These are phyloP conservation scores for Dromococcyx pavoninus DNA, from an alignment of 2,797 vertebrate species.

Conservation along the genomic window DNA sequence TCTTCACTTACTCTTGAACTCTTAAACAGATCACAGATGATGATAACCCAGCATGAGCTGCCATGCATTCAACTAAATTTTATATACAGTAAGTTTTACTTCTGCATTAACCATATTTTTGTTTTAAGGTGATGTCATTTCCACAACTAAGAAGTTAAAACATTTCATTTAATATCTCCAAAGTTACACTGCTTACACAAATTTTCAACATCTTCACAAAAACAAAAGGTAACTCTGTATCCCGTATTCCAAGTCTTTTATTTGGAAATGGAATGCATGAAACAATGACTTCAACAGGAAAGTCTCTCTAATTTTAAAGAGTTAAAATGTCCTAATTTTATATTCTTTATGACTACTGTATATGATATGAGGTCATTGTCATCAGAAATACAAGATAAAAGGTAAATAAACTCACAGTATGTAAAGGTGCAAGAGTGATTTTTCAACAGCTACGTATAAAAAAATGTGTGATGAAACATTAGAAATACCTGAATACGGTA, in stretches of 20 bases:
- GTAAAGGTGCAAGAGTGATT: not conserved
- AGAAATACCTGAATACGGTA: not conserved
- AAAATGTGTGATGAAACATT: not conserved
- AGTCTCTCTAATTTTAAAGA: not conserved
- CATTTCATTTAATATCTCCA: not conserved
- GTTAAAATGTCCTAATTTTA: not conserved
- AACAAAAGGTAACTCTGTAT: not conserved
- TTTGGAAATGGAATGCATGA: constrained; percentile 42
- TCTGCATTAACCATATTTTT: not conserved
- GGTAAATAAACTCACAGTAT: not conserved
- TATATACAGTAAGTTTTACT: not conserved
- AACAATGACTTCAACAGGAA: constrained; percentile 29
- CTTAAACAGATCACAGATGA: not conserved
- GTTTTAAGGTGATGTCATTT: not conserved
- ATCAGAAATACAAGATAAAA: constrained; percentile 3
- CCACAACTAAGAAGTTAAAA: not conserved
- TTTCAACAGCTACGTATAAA: constrained; percentile 15
- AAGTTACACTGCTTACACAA: not conserved
- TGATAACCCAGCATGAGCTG: not conserved
- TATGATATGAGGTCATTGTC: not conserved
- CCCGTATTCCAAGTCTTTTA: not conserved
- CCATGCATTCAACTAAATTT: not conserved
- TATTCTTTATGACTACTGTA: not conserved
- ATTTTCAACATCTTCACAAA: not conserved
- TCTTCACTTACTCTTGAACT: not conserved